A percentile compares a stretch with the other conserved stretches of the same genome.
phyloP scores from a whole-genome alignment of 2,888 invertebrate genomes.

The Lamproptera curius region DNA sequence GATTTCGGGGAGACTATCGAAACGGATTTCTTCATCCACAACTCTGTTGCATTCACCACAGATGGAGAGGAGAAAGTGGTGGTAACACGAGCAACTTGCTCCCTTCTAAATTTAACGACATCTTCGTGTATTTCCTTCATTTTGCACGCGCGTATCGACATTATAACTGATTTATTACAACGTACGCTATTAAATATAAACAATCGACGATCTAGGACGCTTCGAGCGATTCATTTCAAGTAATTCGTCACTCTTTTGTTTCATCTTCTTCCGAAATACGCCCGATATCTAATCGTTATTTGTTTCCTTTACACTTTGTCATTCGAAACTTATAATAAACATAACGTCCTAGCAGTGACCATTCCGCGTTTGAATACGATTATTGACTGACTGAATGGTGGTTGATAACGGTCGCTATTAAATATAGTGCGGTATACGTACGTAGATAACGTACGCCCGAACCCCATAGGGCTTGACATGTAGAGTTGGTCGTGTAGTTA shows the following conservation, averaged over 20 bases:
- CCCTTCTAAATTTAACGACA: slow-evolving; percentile 46
- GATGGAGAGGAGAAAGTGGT: slow-evolving; percentile 41
- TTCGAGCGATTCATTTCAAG: slow-evolving; percentile 30
- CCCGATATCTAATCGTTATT: not conserved
- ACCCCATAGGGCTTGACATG: slow-evolving; percentile 39
- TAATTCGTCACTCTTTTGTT: slow-evolving; percentile 14
- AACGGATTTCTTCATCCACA: slow-evolving; percentile 57
- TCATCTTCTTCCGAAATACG: slow-evolving; percentile 13
- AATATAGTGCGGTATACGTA: slow-evolving; percentile 35
- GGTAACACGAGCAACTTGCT: slow-evolving; percentile 47
- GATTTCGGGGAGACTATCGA: slow-evolving; percentile 61
- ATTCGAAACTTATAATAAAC: not conserved
- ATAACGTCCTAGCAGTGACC: slow-evolving; percentile 28
- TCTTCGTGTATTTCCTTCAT: slow-evolving; percentile 49
- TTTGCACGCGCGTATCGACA: slow-evolving; percentile 36
- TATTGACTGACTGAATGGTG: slow-evolving; percentile 50
- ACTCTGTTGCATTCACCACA: slow-evolving; percentile 38
- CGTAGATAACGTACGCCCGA: slow-evolving; percentile 36
- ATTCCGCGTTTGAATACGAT: slow-evolving; percentile 38
- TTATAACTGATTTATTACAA: slow-evolving; percentile 15
- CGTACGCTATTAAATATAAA: slow-evolving; percentile 10
- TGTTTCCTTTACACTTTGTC: too few species aligned
- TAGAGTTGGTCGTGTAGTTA: slow-evolving; percentile 32
- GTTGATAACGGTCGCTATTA: slow-evolving; percentile 54
- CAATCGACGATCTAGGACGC: slow-evolving; percentile 23